Conservation (phyloP, 1,140 invertebrate genomes). For the Pachyrhynchus sulphureomaculatus region DNA sequence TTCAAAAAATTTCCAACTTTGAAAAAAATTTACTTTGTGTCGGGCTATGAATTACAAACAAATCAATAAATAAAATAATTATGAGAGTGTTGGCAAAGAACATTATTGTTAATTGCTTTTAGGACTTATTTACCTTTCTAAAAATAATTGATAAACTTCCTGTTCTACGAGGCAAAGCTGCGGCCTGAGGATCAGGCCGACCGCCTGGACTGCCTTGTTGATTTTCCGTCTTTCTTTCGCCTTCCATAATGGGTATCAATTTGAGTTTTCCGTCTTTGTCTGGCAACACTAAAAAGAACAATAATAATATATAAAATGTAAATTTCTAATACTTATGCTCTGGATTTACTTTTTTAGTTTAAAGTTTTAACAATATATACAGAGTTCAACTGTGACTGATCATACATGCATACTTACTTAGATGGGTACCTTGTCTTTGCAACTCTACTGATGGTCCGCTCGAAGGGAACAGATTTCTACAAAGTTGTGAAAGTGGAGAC, state of each 20-base stretch:
- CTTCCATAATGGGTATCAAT: slow-evolving; percentile 33
- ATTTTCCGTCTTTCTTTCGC: slow-evolving; percentile 9
- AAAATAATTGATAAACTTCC: slow-evolving; percentile 75
- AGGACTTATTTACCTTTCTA: slow-evolving; percentile 69
- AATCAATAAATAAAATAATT: too few species aligned
- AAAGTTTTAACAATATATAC: too few species aligned
- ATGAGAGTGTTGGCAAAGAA: too few species aligned
- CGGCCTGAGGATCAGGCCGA: slow-evolving; percentile 1
- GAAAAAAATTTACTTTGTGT: too few species aligned
- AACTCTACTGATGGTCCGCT: slow-evolving; percentile 56
- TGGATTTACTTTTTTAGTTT: too few species aligned
- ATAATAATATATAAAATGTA: too few species aligned
- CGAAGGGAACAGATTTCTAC: slow-evolving; percentile 37
- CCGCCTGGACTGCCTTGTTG: slow-evolving; percentile 1
- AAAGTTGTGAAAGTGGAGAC: slow-evolving; percentile 51
- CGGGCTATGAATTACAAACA: too few species aligned
- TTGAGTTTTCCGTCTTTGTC: slow-evolving; percentile 39
- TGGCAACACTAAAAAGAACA: slow-evolving; percentile 35
- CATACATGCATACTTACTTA: slow-evolving; percentile 28
- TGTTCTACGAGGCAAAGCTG: slow-evolving; percentile 56
- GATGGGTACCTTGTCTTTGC: slow-evolving; percentile 49
- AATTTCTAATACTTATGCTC: too few species aligned
- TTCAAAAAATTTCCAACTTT: too few species aligned
- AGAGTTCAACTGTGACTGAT: too few species aligned
- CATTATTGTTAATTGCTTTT: too few species aligned